These are phyloP conservation scores for Scomber japonicus DNA, from an alignment of 2,113 vertebrate species.

Conservation along the genomic window DNA sequence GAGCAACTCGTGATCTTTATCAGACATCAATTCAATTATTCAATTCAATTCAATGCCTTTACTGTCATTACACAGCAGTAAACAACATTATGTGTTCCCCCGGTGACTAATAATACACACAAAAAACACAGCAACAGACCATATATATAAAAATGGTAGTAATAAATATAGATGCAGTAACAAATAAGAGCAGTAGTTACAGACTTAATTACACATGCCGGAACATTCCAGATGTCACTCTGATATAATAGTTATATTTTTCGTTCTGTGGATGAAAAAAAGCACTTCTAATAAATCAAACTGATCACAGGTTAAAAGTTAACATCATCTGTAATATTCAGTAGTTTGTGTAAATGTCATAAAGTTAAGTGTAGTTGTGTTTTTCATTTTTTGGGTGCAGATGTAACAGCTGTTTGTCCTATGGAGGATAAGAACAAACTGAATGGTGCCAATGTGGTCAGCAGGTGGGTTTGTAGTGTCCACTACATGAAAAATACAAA, in stretches of 20 bases:
- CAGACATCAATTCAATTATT: no score
- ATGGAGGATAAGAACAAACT: conserved; percentile 64
- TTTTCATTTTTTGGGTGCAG: conserved; percentile 55
- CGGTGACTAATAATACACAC: no score
- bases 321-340: background rate
- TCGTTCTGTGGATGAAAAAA: background rate
- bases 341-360: background rate
- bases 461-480: conserved; percentile 67
- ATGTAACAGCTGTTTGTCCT: conserved; percentile 61
- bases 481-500: background rate
- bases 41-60: background rate
- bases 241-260: background rate
- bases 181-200: no score
- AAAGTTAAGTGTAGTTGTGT: background rate
- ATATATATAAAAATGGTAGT: no score
- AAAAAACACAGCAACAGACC: no score
- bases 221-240: no score
- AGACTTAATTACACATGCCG: no score
- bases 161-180: no score
- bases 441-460: conserved; percentile 69
- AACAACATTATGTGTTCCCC: no score
- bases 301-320: background rate
- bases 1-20: conserved; percentile 43
- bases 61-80: no score
- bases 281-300: background rate